These are phyloP conservation scores for Arbacia lixula DNA, from an alignment of 53 echinoderm and acorn worm species.

Conservation along the genomic window DNA sequence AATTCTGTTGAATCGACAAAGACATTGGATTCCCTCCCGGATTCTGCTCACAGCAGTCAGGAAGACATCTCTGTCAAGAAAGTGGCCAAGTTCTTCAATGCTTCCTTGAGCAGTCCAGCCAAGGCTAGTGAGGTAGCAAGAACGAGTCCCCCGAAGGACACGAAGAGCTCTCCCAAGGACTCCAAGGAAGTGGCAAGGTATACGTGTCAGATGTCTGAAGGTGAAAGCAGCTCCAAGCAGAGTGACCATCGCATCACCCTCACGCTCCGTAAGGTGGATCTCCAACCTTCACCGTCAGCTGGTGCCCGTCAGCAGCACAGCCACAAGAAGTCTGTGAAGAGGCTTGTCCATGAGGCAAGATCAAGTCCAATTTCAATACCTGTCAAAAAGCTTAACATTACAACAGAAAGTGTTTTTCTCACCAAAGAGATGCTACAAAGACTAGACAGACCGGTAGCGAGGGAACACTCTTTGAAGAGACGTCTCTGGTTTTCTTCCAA, in stretches of 20 bases:
- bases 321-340: slow-evolving; percentile 5
- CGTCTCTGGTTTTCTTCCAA: no score
- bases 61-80: slow-evolving; percentile 11
- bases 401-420: slow-evolving; percentile 10
- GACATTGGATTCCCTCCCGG: not conserved
- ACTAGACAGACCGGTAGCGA: slow-evolving; percentile 25
- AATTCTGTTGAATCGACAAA: not conserved
- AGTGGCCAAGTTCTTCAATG: slow-evolving; percentile 13
- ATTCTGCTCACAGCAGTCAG: not conserved
- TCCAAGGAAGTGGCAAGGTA: slow-evolving; percentile 1
- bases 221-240: not conserved
- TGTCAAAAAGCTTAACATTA: slow-evolving; percentile 5
- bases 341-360: slow-evolving; percentile 1
- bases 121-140: slow-evolving; percentile 5
- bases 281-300: not conserved
- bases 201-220: not conserved
- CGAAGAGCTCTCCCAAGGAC: no score
- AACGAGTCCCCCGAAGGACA: no score
- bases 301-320: not conserved
- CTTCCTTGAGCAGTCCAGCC: not conserved
- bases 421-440: not conserved
- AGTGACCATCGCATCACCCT: slow-evolving; percentile 25
- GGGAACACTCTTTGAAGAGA: no score
- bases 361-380: slow-evolving; percentile 16
- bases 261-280: not conserved